A percentile compares a stretch with the other conserved stretches of the same genome.
phyloP scores from a whole-genome alignment of 2,797 vertebrate species.

The Notamacropus eugenii region DNA sequence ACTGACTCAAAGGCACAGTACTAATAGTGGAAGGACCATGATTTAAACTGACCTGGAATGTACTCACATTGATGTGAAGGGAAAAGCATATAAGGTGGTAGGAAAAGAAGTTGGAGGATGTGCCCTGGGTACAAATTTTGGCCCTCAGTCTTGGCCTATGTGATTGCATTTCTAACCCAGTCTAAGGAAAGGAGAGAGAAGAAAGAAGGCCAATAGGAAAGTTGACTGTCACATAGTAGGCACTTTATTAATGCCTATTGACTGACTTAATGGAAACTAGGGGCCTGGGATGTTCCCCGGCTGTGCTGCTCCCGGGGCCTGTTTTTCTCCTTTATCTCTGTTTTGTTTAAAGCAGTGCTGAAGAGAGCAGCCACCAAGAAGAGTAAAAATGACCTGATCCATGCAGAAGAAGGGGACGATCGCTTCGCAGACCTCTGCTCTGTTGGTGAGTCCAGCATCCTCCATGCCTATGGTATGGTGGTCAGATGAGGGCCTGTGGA shows the following conservation, averaged over 20 bases:
- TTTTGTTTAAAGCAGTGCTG: slow-evolving; percentile 89
- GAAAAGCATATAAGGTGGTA: neutral
- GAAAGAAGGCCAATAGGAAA: neutral
- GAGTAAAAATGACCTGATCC: slow-evolving; percentile 96
- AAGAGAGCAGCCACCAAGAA: slow-evolving; percentile 96
- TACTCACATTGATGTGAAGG: neutral
- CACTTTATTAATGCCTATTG: neutral
- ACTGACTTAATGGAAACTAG: slow-evolving; percentile 73
- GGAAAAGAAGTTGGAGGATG: neutral
- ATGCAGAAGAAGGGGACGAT: slow-evolving; percentile 96
- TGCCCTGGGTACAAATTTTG: neutral
- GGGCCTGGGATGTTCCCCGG: slow-evolving; percentile 33
- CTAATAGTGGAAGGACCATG: neutral
- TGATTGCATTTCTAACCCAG: neutral
- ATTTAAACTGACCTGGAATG: neutral
- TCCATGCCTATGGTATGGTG: neutral
- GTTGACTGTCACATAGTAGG: neutral
- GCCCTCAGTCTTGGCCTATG: neutral
- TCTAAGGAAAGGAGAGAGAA: neutral
- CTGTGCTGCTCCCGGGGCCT: neutral
- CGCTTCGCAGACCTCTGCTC: slow-evolving; percentile 96
- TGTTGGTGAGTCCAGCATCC: slow-evolving; percentile 89
- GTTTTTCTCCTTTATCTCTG: slow-evolving; percentile 18
- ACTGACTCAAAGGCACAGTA: neutral
- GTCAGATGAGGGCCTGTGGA: neutral